Conservation (phyloP, 1,140 invertebrate species). For the Achatina immaculata region DNA sequence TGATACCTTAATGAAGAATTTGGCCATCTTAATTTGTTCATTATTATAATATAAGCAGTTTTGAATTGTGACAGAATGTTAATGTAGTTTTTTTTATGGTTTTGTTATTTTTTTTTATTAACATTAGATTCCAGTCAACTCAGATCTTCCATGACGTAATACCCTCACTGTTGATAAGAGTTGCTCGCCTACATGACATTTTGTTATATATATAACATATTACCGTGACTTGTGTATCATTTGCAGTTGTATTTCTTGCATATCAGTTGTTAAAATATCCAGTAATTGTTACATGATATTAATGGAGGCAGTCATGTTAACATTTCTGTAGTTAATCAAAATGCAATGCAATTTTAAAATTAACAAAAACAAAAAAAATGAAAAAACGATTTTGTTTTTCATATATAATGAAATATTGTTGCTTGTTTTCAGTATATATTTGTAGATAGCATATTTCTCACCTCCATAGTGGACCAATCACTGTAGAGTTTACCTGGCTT, state of each 20-base stretch:
- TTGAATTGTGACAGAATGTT: too few relatives aligned
- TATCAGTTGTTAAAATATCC: neutral
- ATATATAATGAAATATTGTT: neutral
- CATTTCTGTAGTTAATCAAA: neutral
- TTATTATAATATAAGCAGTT: too few relatives aligned
- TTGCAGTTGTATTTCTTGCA: neutral
- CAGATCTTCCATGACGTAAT: conserved; percentile 4
- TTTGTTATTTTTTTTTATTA: neutral
- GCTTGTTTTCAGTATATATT: neutral
- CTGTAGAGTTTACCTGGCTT: neutral
- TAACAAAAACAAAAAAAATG: neutral
- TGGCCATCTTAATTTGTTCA: too few relatives aligned
- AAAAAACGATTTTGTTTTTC: neutral
- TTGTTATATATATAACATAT: neutral
- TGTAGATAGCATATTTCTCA: neutral
- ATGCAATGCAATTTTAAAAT: neutral
- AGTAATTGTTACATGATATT: neutral
- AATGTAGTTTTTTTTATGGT: neutral
- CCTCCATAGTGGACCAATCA: neutral
- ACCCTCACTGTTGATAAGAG: neutral
- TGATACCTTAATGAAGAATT: too few relatives aligned
- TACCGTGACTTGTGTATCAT: too few relatives aligned
- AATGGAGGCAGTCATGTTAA: neutral
- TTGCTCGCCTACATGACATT: neutral
- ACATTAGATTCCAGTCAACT: neutral